These are phyloP conservation scores for Thalassaphorura encarpata DNA, from an alignment of 1,140 invertebrate genomes.

Conservation along the genomic window DNA sequence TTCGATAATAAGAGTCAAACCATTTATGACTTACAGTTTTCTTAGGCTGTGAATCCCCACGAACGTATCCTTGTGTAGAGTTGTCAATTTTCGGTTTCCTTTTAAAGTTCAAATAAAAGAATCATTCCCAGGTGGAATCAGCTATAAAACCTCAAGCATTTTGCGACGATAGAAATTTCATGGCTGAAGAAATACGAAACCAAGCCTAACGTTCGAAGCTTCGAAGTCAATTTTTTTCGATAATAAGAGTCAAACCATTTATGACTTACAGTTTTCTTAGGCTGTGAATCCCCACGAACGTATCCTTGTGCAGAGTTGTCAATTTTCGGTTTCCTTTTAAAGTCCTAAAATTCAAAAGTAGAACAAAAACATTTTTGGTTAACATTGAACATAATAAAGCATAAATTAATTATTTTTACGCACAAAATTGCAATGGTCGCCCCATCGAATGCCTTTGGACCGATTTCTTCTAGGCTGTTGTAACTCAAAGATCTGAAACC, in stretches of 20 bases:
- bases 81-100: conserved; percentile 50
- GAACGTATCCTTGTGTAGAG: conserved; percentile 54
- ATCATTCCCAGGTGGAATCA: too few relatives aligned
- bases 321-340: conserved; percentile 55
- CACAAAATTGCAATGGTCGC: conserved; percentile 29
- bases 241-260: too few relatives aligned
- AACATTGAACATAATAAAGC: neutral
- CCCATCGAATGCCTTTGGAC: conserved; percentile 25
- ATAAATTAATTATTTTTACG: neutral
- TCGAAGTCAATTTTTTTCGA: neutral
- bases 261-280: conserved; percentile 53
- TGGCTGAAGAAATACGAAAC: too few relatives aligned
- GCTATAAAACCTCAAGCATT: too few relatives aligned
- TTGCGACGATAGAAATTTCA: too few relatives aligned
- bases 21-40: conserved; percentile 54
- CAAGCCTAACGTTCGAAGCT: too few relatives aligned
- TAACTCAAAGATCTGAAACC: conserved; percentile 25
- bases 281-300: conserved; percentile 53
- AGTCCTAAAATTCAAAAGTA: conserved; percentile 45
- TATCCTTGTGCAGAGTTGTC: conserved; percentile 47
- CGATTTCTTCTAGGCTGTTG: conserved; percentile 23
- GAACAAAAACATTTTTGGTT: neutral
- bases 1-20: neutral
- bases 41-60: conserved; percentile 49
- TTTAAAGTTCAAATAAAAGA: too few relatives aligned